Conservation (phyloP, 2,113 vertebrate genomes). For the Catharus bicknelli region DNA sequence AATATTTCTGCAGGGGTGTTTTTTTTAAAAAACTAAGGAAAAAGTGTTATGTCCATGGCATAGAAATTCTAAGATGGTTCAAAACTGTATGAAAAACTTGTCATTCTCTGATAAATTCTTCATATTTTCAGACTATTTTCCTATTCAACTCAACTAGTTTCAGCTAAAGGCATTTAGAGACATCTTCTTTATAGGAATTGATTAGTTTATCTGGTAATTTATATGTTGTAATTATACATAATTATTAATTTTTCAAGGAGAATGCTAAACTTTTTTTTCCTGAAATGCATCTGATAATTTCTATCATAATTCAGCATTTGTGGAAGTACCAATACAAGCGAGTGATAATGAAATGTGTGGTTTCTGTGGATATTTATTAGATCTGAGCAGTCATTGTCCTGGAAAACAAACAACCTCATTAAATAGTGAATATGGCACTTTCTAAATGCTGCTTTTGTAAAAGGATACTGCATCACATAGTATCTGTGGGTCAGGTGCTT, state of each 20-base stretch:
- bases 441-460: neutral
- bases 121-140: neutral
- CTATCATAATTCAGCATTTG: neutral
- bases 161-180: constrained; percentile 18
- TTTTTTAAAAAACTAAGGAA: neutral
- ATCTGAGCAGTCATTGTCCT: neutral
- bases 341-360: neutral
- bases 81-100: constrained; percentile 18
- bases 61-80: neutral
- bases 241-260: constrained; percentile 24
- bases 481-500: neutral
- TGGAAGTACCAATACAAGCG: neutral
- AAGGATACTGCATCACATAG: neutral
- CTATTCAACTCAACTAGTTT: constrained; percentile 32
- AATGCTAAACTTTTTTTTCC: neutral
- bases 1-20: neutral
- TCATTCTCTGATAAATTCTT: constrained; percentile 25
- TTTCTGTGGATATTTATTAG: neutral
- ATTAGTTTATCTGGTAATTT: neutral
- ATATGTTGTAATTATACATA: constrained; percentile 14
- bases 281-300: neutral
- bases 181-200: constrained; percentile 12
- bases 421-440: neutral
- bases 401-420: neutral
- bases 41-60: neutral